Evolutionary conservation across 1,140 invertebrate genomes (phyloP), one percentile per base, ranked within the genome.

Genomic region (Drosophila sturtevanti): DNA sequence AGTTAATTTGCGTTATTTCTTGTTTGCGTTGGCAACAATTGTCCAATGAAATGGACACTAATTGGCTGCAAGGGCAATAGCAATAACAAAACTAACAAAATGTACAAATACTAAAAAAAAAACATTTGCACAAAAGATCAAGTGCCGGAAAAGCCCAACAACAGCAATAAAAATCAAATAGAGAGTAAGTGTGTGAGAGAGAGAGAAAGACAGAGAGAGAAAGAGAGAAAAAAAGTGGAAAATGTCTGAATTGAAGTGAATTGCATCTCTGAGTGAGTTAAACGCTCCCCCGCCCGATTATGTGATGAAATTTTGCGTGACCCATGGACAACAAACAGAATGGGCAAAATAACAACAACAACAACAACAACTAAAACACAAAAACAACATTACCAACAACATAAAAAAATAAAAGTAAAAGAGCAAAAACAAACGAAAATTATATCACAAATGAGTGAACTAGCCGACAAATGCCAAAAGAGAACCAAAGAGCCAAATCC

Each of bases 241-340:
- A 86, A 76, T 74, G 81, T 58, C 75, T 73, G 63, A 14, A 6
- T 55, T 52, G 34, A 27, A 52, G 34, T 60, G 56, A 27, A 52
- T 34, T 60, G 62, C 44, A 63, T n/a, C 63, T 52, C 73, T 61
- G 61, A 56, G 63, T 44, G 35, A 66, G 58, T 59, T 85, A 85
- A 86, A 81, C 82, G 68, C 60, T 37, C 63, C 51, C 54, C 63
- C 58, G 60, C 54, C 78, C 82, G 85, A 89, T 89, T 89, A 89
- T 89, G 79, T 89, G 84, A 89, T 89, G 85, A 89, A 89, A 89
- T 89, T 89, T 89, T 89, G 84, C 84, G 84, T 89, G 84, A 89
- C 84, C 84, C 73, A 64, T 79, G 70, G 77, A 61, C 63, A 65
- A 65, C 52, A 65, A 18, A 48, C 9, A 66, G 52, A 69, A 73